Conservation (phyloP, 1,140 invertebrate species). For the Drosophila jambulina region DNA sequence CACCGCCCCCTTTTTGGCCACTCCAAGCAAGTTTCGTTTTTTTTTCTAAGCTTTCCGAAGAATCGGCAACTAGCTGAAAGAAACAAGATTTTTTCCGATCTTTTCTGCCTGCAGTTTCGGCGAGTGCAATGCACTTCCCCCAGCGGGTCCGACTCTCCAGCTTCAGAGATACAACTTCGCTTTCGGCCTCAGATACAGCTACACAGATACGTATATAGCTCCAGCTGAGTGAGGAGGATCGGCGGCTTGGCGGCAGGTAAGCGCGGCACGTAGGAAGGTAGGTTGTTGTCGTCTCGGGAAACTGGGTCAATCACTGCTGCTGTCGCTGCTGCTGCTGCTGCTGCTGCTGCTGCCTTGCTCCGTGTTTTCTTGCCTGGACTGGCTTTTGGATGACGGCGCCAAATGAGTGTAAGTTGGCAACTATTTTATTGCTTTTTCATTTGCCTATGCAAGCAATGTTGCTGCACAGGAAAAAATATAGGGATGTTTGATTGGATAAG, state of each 20-base stretch:
- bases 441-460: slow-evolving; percentile 56
- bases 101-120: slow-evolving; percentile 50
- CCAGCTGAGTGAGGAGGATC: slow-evolving; percentile 40
- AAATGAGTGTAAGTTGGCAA: slow-evolving; percentile 74
- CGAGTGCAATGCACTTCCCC: slow-evolving; percentile 79
- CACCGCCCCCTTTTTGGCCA: slow-evolving; percentile 24
- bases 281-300: slow-evolving; percentile 80
- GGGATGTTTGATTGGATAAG: not conserved
- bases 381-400: slow-evolving; percentile 69
- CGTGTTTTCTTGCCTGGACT: slow-evolving; percentile 72
- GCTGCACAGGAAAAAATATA: slow-evolving; percentile 21
- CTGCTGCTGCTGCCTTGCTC: slow-evolving; percentile 44
- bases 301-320: slow-evolving; percentile 82
- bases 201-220: slow-evolving; percentile 20
- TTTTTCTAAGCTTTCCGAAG: slow-evolving; percentile 67
- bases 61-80: slow-evolving; percentile 75
- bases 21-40: slow-evolving; percentile 76
- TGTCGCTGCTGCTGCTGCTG: slow-evolving; percentile 37
- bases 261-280: slow-evolving; percentile 71
- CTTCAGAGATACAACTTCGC: slow-evolving; percentile 20
- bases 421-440: slow-evolving; percentile 70
- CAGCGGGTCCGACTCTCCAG: slow-evolving; percentile 33
- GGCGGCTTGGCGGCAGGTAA: slow-evolving; percentile 70
- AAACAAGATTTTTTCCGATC: slow-evolving; percentile 74
- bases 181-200: slow-evolving; percentile 22